phyloP scores from a whole-genome alignment of 2,797 vertebrate genomes.

The Tolypeutes matacus region DNA sequence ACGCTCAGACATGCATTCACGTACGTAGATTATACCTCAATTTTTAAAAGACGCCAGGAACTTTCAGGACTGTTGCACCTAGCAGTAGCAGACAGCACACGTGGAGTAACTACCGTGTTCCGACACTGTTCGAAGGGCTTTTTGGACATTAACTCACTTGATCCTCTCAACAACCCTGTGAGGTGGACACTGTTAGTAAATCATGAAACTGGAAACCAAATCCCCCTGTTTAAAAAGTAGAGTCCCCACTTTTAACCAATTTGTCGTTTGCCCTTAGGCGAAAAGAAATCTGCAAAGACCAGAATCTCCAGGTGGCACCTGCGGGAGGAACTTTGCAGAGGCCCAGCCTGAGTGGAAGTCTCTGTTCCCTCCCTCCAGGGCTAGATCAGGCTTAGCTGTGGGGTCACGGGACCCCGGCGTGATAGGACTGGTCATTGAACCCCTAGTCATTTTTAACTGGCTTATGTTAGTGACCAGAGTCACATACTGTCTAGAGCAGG shows the following conservation, averaged over 20 bases:
- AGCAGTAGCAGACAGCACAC: neutral
- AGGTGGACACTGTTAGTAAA: neutral
- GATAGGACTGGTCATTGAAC: neutral
- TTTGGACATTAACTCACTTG: neutral
- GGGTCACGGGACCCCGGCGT: neutral
- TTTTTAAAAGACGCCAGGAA: neutral
- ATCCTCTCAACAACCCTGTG: neutral
- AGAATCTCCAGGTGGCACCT: neutral
- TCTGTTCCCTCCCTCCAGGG: neutral
- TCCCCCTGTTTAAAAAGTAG: neutral
- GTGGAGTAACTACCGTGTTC: neutral
- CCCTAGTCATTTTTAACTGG: neutral
- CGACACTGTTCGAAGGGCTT: neutral
- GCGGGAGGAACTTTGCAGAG: neutral
- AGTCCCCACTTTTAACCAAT: neutral
- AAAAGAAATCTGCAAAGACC: neutral
- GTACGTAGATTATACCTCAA: neutral
- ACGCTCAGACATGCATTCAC: neutral
- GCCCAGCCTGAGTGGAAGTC: too few species aligned
- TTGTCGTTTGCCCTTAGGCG: neutral
- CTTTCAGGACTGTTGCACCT: neutral
- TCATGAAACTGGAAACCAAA: neutral
- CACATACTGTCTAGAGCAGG: too few species aligned
- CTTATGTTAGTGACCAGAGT: neutral
- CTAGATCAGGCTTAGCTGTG: neutral